phyloP scores from a whole-genome alignment of 1,140 invertebrate species.

The Nasonia longicornis region DNA sequence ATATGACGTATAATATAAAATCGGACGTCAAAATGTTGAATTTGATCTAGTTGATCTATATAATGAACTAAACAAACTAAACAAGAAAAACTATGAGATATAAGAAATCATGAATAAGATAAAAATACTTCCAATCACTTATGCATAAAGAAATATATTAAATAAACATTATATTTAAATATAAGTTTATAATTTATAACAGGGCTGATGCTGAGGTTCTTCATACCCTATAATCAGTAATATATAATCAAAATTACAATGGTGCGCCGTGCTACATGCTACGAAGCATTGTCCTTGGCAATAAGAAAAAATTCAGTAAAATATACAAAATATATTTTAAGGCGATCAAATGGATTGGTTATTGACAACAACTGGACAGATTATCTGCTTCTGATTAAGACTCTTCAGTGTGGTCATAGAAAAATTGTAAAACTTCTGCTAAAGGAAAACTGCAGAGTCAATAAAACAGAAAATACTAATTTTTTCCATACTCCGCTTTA shows the following conservation, averaged over 20 bases:
- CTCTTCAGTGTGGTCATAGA: slow-evolving; percentile 21
- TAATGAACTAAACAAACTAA: too few relatives aligned
- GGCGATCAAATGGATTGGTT: neutral
- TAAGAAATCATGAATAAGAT: too few relatives aligned
- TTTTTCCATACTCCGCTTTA: slow-evolving; percentile 25
- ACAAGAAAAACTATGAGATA: neutral
- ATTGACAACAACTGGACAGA: slow-evolving; percentile 22
- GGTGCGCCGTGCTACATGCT: neutral
- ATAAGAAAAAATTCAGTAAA: slow-evolving; percentile 32
- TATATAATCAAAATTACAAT: neutral
- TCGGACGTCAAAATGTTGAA: too few relatives aligned
- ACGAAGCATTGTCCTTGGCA: slow-evolving; percentile 25
- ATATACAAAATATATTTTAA: slow-evolving; percentile 18
- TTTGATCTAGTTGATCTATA: neutral
- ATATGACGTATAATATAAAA: too few relatives aligned
- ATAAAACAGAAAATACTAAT: slow-evolving; percentile 5
- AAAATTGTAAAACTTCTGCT: slow-evolving; percentile 12
- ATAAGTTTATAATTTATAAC: neutral
- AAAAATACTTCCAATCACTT: too few relatives aligned
- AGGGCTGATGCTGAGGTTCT: neutral
- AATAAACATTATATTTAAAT: neutral
- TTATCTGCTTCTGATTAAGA: slow-evolving; percentile 30
- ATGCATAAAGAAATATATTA: neutral
- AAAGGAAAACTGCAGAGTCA: slow-evolving; percentile 26
- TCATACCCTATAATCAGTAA: neutral